Conservation (phyloP, 53 echinoderm and acorn worm species). For the Stichopus horrens region DNA sequence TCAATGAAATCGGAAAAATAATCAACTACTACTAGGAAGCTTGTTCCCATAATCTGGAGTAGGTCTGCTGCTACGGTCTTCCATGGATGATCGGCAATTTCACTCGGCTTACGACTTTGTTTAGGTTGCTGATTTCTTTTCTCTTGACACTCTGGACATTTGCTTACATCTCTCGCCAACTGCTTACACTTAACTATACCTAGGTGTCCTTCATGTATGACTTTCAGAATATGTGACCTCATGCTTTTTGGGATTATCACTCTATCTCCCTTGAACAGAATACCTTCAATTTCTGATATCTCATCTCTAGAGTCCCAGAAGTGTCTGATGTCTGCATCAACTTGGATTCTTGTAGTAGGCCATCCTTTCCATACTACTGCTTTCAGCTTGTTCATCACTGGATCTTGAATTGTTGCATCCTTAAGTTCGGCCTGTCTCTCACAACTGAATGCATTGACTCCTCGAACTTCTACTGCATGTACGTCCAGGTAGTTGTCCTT, state of each 20-base stretch:
- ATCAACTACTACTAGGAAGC: constrained; percentile 25
- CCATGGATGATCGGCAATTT: constrained; percentile 10
- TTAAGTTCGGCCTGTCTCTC: constrained; percentile 23
- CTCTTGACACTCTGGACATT: constrained; percentile 24
- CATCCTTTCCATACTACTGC: constrained; percentile 1
- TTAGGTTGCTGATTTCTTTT: constrained; percentile 13
- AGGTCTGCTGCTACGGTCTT: constrained; percentile 1
- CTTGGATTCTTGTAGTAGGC: neutral
- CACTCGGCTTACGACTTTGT: neutral
- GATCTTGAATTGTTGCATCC: constrained; percentile 5
- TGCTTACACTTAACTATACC: constrained; percentile 37
- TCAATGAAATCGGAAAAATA: constrained; percentile 35
- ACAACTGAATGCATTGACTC: constrained; percentile 8
- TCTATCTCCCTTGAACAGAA: constrained; percentile 7
- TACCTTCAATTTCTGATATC: constrained; percentile 11
- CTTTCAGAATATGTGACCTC: constrained; percentile 10
- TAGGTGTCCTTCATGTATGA: constrained; percentile 20
- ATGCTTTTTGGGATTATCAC: neutral
- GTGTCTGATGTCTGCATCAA: constrained; percentile 12
- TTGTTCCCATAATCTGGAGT: neutral
- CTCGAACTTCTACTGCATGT: constrained; percentile 10
- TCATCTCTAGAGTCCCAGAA: constrained; percentile 30
- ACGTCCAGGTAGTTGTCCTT: constrained; percentile 12
- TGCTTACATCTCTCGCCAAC: constrained; percentile 33
- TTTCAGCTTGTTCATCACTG: constrained; percentile 16